Base-by-base conservation (phyloP, 2,113 vertebrate genomes). In the Myanophis thanlyinensis region DNA sequence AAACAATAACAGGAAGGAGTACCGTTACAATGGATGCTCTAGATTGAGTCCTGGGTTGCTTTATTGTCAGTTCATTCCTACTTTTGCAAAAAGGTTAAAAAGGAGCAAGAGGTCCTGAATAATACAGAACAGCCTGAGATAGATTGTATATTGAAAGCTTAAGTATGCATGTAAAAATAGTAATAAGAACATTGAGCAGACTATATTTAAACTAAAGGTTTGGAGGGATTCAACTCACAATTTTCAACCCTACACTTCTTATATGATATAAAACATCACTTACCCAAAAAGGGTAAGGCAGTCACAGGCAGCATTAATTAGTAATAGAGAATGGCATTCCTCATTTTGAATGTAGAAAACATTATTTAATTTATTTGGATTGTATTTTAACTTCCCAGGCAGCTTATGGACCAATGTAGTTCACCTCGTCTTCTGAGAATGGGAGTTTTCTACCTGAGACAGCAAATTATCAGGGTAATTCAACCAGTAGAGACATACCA, bases 401-500 rank as follows among this genome's bases (percentile, higher is more conserved):
- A 30, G 3, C 23, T 46, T n/a, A 25, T 5, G 5, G 40, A 23
- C 53, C 53, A 56, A 56, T 25, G 8, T 27, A 89, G 27, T 7
- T 46, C 5, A 23, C 7, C 20, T 3, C 15, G 23, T 44, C 52
- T 89, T 89, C 62, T 47, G 40, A 59, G 54, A 27, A 30, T 67
- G 27, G 15, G 3, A 40, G 1, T 44, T 80, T 80, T 80, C 35
- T 44, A 44, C 18, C 73, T 22, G 35, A 44, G 73, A 80, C 6
- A 54, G 23, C 0, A 73, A 12, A 27, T n/a, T 0, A 0, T 30
- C 59, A 84, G 27, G 35, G 0, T 20, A 7, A 13, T 54, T 90
- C 53, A 8, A 80, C 67, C n/a, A 40, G 15, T 87, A 93, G 92
- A 44, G 13, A 2, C 49, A 52, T 25, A 18, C 25, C 44, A 5